Evolutionary conservation across 2,113 vertebrate genomes (phyloP).

Genomic region (Taurulus bubalis): DNA sequence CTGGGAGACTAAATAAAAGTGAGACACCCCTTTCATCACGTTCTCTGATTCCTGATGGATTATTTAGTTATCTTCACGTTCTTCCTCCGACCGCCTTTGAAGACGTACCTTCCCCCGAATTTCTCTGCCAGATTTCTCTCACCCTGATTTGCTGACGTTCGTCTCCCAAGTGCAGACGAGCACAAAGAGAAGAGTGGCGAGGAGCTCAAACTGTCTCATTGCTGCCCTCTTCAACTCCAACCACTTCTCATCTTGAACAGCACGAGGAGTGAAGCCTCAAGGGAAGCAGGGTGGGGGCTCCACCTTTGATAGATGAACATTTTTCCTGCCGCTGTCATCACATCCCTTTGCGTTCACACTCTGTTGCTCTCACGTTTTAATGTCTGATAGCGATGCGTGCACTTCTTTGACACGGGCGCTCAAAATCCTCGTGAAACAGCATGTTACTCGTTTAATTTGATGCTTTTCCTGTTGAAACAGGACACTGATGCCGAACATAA

Average conservation of each 20-base stretch:
- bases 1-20: slow-evolving; percentile 48
- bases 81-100: slow-evolving; percentile 62
- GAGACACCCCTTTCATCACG: slow-evolving; percentile 62
- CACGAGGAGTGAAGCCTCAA: slow-evolving; percentile 19
- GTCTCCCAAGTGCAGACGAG: slow-evolving; percentile 39
- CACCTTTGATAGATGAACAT: slow-evolving; percentile 42
- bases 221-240: slow-evolving; percentile 45
- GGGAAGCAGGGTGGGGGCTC: not conserved
- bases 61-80: slow-evolving; percentile 61
- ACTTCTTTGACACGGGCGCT: slow-evolving; percentile 19
- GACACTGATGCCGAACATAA: not conserved
- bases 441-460: slow-evolving; percentile 1
- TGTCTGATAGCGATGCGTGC: slow-evolving; percentile 45
- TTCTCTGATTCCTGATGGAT: slow-evolving; percentile 74
- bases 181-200: slow-evolving; percentile 31
- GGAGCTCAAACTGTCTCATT: slow-evolving; percentile 48
- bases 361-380: slow-evolving; percentile 46
- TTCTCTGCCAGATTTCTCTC: slow-evolving; percentile 50
- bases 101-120: slow-evolving; percentile 37
- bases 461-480: slow-evolving; percentile 17
- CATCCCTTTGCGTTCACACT: slow-evolving; percentile 35
- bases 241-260: slow-evolving; percentile 29
- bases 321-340: slow-evolving; percentile 53
- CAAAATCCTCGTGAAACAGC: slow-evolving; percentile 1
- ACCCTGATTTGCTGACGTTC: slow-evolving; percentile 43